A percentile compares a stretch with the other conserved stretches of the same genome.
These are phyloP conservation scores for Leptodactylus fallax DNA, from an alignment of 2,797 vertebrate species.

Conservation along the genomic window DNA sequence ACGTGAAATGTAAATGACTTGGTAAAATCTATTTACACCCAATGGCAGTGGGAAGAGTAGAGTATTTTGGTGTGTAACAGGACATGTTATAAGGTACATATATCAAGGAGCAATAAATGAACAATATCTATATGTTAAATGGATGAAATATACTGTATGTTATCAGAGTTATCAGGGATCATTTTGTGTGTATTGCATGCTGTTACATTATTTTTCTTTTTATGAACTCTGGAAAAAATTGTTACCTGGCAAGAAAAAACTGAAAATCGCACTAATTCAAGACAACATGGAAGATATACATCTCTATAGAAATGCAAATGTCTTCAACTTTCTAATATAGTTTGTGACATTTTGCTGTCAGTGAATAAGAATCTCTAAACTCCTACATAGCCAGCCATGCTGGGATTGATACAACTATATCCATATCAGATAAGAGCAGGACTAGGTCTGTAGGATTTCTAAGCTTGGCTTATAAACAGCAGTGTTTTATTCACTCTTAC, in stretches of 20 bases:
- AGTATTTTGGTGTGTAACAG: not conserved
- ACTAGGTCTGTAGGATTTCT: not conserved
- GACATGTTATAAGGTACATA: not conserved
- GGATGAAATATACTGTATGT: not conserved
- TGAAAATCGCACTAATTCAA: too few species aligned
- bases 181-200: not conserved
- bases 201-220: too few species aligned
- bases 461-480: not conserved
- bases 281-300: too few species aligned
- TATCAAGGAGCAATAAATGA: constrained; percentile 3
- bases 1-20: not conserved
- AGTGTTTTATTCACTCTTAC: not conserved
- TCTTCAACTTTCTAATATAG: not conserved
- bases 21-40: not conserved
- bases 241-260: too few species aligned
- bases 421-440: not conserved
- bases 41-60: not conserved
- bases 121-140: not conserved
- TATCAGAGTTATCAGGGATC: not conserved
- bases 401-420: not conserved
- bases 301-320: not conserved
- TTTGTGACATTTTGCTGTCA: not conserved
- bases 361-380: not conserved
- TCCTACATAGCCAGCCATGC: not conserved
- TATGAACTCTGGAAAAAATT: too few species aligned